A percentile compares a stretch with the other conserved stretches of the same genome.
These are phyloP conservation scores for Tipula lateralis DNA, from an alignment of 2,888 invertebrate species.

Conservation along the genomic window DNA sequence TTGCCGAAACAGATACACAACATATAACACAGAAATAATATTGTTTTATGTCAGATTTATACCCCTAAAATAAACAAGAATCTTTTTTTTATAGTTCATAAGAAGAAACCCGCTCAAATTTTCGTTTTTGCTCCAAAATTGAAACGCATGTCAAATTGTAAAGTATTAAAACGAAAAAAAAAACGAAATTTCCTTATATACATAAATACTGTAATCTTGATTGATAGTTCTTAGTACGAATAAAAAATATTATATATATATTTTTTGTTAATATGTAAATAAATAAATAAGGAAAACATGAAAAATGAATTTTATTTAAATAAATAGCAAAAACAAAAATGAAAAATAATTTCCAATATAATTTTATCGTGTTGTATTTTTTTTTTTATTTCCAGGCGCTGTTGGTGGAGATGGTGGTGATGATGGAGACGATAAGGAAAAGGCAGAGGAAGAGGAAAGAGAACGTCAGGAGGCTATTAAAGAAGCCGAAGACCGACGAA, in stretches of 20 bases:
- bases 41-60: neutral
- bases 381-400: constrained; percentile 58
- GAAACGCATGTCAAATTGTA: neutral
- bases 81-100: neutral
- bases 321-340: neutral
- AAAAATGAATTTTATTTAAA: constrained; percentile 12
- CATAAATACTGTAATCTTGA: constrained; percentile 25
- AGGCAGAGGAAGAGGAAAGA: constrained; percentile 96
- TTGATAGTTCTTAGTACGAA: constrained; percentile 29
- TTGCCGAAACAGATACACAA: neutral
- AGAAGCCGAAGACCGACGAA: constrained; percentile 96
- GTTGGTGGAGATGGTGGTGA: constrained; percentile 89
- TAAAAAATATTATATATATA: too few species aligned
- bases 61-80: neutral
- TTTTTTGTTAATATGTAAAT: neutral
- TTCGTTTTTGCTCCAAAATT: neutral
- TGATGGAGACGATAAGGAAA: constrained; percentile 93
- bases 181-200: neutral
- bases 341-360: neutral
- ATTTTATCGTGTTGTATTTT: neutral
- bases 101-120: neutral
- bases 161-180: too few species aligned
- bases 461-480: constrained; percentile 96
- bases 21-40: neutral
- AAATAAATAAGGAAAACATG: neutral